A percentile compares a stretch with the other conserved stretches of the same genome.
Conservation (phyloP, 2,888 invertebrate species). For the Psylliodes chrysocephalus region DNA sequence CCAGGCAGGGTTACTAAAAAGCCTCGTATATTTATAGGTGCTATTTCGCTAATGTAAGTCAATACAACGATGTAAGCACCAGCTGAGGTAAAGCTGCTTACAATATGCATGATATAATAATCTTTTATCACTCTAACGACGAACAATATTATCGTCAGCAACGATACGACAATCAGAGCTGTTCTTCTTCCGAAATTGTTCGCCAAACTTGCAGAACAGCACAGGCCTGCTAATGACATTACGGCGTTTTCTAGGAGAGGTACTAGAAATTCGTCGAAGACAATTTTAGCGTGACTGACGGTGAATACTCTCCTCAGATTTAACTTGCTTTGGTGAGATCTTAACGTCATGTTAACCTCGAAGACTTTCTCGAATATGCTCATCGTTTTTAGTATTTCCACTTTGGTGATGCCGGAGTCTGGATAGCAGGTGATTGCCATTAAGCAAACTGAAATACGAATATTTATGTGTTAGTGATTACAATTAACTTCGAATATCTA, state of each 20-base stretch:
- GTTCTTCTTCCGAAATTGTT: conserved; percentile 2
- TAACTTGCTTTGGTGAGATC: neutral
- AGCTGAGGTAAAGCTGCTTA: neutral
- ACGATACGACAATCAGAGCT: neutral
- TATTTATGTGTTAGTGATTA: no score
- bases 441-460: neutral
- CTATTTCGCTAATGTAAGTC: conserved; percentile 3
- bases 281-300: neutral
- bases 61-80: neutral
- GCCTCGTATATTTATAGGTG: neutral
- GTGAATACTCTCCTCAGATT: no score
- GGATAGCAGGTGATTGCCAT: neutral
- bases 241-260: neutral
- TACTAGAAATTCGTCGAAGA: neutral
- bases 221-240: neutral
- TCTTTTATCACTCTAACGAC: neutral
- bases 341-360: neutral
- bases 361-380: neutral
- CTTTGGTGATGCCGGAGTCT: neutral
- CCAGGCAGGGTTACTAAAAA: neutral
- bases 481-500: no score
- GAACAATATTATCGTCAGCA: neutral
- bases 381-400: neutral
- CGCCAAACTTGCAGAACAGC: neutral
- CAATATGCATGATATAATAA: neutral